phyloP scores from a whole-genome alignment of 2,888 invertebrate species.

The Exocentrus adspersus region DNA sequence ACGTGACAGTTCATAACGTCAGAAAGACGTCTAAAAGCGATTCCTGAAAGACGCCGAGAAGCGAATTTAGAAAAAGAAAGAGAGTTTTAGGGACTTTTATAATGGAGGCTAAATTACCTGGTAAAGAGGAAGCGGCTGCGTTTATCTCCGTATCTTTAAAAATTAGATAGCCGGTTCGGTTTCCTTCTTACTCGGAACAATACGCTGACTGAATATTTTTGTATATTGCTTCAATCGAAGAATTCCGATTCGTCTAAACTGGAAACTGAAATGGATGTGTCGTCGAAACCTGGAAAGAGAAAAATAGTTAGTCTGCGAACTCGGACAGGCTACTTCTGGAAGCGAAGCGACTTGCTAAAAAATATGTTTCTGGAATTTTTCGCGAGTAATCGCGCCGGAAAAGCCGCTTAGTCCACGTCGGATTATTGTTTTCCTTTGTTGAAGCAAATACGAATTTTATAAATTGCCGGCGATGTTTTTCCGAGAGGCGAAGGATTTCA shows the following conservation, averaged over 20 bases:
- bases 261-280: too few relatives aligned
- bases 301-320: constrained; percentile 6
- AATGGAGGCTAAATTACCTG: neutral
- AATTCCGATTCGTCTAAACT: too few relatives aligned
- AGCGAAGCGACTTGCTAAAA: constrained; percentile 28
- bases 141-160: neutral
- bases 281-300: constrained; percentile 21
- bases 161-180: neutral
- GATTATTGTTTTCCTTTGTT: constrained; percentile 39
- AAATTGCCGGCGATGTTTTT: constrained; percentile 2
- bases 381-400: constrained; percentile 33
- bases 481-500: too few relatives aligned
- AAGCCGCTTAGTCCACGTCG: constrained; percentile 36
- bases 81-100: neutral
- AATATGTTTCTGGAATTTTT: constrained; percentile 38
- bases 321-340: constrained; percentile 26
- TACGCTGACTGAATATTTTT: neutral
- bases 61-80: too few relatives aligned
- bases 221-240: too few relatives aligned
- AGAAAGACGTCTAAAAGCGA: too few relatives aligned
- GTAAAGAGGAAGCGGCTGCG: neutral
- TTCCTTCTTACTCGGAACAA: neutral
- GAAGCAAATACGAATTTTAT: constrained; percentile 17
- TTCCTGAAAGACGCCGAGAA: too few relatives aligned
- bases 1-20: too few relatives aligned